Evolutionary conservation across 2,113 vertebrate species (phyloP), one percentile per base, ranked within the genome.

Genomic region (Fregata magnificens): DNA sequence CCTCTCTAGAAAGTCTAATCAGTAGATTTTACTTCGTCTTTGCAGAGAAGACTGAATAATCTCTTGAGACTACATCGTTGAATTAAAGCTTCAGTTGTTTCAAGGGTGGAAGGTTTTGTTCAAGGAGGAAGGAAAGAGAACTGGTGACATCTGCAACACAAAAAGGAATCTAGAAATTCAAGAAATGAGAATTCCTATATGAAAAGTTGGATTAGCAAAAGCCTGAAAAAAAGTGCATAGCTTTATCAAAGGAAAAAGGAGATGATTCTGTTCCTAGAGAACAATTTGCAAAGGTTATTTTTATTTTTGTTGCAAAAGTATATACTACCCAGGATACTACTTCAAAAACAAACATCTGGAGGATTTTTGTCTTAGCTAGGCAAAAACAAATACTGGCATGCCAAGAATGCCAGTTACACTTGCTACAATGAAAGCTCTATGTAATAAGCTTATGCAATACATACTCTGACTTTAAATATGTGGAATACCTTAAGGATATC

Each of bases 401-500:
- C 31, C 71, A 92, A 47, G 86, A 89, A 56, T 77, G 53, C 45
- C 7, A 11, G 32, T 56, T 71, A 47, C 40, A 36, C 38, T 71
- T 52, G 25, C 49, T 38, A 50, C 50, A 92, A 24, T 38, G 50
- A 88, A 83, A 95, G n/a, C 34, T 81, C n/a, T 63, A 10, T 32
- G 14, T 59, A 91, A 76, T 49, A 67, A 92, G 10, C 17, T 82
- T 93, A 31, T 58, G n/a, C 19, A 79, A n/a, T 70, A 18, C 12
- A 78, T 83, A 61, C 25, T 50, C 44, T 88, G 53, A 72, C n/a
- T 83, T 83, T 42, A 90, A 82, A 65, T 77, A 91, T 29, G 20
- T 38, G n/a, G 49, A 52, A 71, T 94, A 86, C 82, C 86, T 95
- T 92, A 88, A 87, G 70, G 86, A 92, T 92, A 94, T 82, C 49